A percentile compares a stretch with the other conserved stretches of the same genome.
These are phyloP conservation scores for Dromaius novaehollandiae DNA, from an alignment of 2,113 vertebrate genomes.

Conservation along the genomic window DNA sequence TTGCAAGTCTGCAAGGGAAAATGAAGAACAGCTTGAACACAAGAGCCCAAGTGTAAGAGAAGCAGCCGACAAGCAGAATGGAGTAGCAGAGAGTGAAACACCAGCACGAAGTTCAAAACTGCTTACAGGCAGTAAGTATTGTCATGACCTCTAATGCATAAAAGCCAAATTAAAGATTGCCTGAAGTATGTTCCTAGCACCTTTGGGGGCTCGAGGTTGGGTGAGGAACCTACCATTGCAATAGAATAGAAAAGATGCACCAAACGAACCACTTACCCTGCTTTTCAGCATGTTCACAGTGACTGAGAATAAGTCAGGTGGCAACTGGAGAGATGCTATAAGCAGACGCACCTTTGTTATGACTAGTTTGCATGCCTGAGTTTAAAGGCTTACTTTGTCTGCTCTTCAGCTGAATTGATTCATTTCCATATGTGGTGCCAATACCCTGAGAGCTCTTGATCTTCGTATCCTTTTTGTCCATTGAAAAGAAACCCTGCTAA, in stretches of 20 bases:
- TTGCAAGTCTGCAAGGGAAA: neutral
- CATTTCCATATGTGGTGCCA: neutral
- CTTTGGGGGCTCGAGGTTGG: neutral
- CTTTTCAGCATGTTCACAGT: neutral
- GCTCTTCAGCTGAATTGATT: neutral
- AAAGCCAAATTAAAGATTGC: slow-evolving; percentile 2
- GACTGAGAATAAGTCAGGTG: neutral
- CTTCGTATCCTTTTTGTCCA: slow-evolving; percentile 12
- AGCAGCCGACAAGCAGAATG: neutral
- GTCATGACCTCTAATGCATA: neutral
- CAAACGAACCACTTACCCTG: neutral
- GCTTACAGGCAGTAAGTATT: slow-evolving; percentile 70
- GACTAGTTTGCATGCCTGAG: neutral
- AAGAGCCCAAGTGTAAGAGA: neutral
- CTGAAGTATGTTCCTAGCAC: neutral
- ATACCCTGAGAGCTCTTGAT: slow-evolving; percentile 3
- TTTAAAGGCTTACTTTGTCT: neutral
- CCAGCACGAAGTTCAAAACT: neutral
- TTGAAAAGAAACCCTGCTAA: neutral
- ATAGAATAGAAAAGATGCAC: neutral
- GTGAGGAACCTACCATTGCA: neutral
- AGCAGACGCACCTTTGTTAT: neutral
- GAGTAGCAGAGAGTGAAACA: slow-evolving; percentile 10
- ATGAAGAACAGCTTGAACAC: neutral
- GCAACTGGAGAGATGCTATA: neutral